A percentile compares a stretch with the other conserved stretches of the same genome.
phyloP scores from a whole-genome alignment of 2,888 invertebrate genomes.

The Heliconius hortense region DNA sequence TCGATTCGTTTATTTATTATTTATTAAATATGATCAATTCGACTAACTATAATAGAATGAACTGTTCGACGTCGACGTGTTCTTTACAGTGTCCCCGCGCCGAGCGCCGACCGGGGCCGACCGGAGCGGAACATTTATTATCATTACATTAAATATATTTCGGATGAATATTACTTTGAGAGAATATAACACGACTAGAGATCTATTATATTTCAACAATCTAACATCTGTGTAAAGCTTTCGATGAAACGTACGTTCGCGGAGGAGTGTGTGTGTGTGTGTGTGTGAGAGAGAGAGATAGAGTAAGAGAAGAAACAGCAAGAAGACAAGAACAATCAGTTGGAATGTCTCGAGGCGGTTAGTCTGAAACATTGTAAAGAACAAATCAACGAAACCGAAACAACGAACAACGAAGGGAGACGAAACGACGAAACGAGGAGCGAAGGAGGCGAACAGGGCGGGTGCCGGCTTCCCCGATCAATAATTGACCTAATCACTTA shows the following conservation, averaged over 20 bases:
- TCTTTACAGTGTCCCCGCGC: constrained; percentile 47
- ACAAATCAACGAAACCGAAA: constrained; percentile 45
- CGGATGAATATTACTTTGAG: constrained; percentile 33
- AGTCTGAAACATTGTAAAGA: constrained; percentile 47
- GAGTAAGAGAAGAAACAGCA: background rate
- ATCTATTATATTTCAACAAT: constrained; percentile 42
- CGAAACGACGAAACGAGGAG: constrained; percentile 39
- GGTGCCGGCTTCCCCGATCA: constrained; percentile 37
- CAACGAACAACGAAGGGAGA: constrained; percentile 41
- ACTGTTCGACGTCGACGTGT: constrained; percentile 52
- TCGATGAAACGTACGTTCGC: constrained; percentile 35
- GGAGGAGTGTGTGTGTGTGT: constrained; percentile 26
- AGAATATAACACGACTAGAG: constrained; percentile 42
- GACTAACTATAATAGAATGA: constrained; percentile 70
- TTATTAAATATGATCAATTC: constrained; percentile 61
- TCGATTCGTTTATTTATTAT: constrained; percentile 16
- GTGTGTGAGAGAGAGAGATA: background rate
- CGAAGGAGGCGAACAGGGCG: constrained; percentile 23
- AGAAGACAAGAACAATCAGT: constrained; percentile 36
- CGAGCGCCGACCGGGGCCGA: background rate
- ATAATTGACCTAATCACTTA: constrained; percentile 79
- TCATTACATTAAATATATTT: constrained; percentile 30
- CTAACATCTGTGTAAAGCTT: constrained; percentile 41
- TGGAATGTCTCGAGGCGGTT: constrained; percentile 48
- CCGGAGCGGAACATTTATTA: background rate